phyloP scores from a whole-genome alignment of 2,888 invertebrate species.

The Trichogramma evanescens region DNA sequence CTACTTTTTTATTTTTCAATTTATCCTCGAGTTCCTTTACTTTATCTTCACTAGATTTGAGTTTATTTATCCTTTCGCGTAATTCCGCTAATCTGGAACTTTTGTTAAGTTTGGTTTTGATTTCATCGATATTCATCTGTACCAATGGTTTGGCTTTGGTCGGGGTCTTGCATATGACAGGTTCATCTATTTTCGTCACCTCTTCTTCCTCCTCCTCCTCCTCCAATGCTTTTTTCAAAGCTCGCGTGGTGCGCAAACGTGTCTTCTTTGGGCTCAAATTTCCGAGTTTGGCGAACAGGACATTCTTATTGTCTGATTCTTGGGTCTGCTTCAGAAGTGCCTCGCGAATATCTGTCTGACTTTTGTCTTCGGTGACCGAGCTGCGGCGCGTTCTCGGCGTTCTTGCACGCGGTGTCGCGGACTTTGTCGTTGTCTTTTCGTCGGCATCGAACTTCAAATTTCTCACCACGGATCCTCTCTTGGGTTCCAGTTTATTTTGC shows the following conservation, averaged over 20 bases:
- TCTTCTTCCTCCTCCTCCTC: constrained; percentile 19
- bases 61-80: constrained; percentile 59
- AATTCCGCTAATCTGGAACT: constrained; percentile 66
- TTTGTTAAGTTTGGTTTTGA: constrained; percentile 60
- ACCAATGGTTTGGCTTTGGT: constrained; percentile 49
- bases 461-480: constrained; percentile 12
- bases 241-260: background rate
- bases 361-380: constrained; percentile 26
- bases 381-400: constrained; percentile 23
- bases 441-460: constrained; percentile 11
- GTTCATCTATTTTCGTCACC: constrained; percentile 7
- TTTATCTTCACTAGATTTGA: constrained; percentile 60
- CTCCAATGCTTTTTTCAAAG: constrained; percentile 19
- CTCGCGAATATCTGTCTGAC: constrained; percentile 40
- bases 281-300: constrained; percentile 40
- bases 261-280: constrained; percentile 36
- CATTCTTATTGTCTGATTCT: constrained; percentile 28
- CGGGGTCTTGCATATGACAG: constrained; percentile 31
- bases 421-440: constrained; percentile 20
- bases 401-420: constrained; percentile 20
- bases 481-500: constrained; percentile 13
- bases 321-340: constrained; percentile 34
- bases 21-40: constrained; percentile 51
- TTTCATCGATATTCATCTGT: constrained; percentile 60
- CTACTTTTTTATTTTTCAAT: constrained; percentile 22